Percentiles rank a stretch among this genome's conserved stretches.
These are phyloP conservation scores for Rhamnusium bicolor DNA, from an alignment of 2,888 invertebrate genomes.

Conservation along the genomic window DNA sequence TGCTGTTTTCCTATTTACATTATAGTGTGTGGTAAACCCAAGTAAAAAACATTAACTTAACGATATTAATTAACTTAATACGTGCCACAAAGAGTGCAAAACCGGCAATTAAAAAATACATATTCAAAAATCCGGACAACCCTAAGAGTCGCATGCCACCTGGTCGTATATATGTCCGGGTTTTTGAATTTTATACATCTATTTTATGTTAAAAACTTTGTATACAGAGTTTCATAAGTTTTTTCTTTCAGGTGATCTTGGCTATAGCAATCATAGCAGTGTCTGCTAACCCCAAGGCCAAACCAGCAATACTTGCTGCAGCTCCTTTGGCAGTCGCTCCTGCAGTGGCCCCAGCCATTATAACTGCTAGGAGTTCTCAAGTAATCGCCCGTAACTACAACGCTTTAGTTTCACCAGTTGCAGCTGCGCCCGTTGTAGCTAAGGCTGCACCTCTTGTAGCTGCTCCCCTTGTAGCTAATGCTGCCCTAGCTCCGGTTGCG, in stretches of 20 bases:
- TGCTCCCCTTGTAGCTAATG: not conserved
- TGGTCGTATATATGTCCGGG: too few species aligned
- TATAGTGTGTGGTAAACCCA: too few species aligned
- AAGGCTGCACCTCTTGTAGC: conserved; percentile 10
- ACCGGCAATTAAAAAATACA: too few species aligned
- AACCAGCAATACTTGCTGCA: not conserved
- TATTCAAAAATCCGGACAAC: too few species aligned
- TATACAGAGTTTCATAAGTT: too few species aligned
- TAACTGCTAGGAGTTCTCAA: conserved; percentile 11
- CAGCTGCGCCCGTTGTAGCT: not conserved
- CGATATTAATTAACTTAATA: too few species aligned
- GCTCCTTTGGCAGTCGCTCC: conserved; percentile 7
- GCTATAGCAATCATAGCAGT: not conserved
- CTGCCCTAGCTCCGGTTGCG: not conserved
- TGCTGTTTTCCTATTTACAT: too few species aligned
- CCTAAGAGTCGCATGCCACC: too few species aligned
- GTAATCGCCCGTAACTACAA: conserved; percentile 9
- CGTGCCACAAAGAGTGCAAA: too few species aligned
- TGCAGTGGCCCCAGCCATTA: not conserved
- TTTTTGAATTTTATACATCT: too few species aligned
- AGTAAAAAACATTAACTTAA: too few species aligned
- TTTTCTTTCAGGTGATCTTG: not conserved
- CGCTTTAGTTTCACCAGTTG: conserved; percentile 11
- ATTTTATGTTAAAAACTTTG: too few species aligned
- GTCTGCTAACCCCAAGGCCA: not conserved